phyloP scores from a whole-genome alignment of 2,113 vertebrate species.

The Harpagus bidentatus region DNA sequence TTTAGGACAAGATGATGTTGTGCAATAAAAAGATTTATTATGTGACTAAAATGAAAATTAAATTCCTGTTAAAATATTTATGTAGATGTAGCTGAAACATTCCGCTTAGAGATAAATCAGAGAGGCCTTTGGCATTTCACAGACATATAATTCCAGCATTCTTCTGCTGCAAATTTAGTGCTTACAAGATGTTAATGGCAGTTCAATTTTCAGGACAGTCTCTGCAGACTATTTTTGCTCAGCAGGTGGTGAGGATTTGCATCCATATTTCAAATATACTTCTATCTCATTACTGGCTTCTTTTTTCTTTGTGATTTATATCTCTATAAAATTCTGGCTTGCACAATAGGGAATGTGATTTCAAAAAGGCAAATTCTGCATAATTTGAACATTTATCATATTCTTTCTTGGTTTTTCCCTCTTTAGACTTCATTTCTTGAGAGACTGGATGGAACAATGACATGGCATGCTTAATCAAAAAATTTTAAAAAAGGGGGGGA shows the following conservation, averaged over 20 bases:
- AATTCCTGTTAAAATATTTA: constrained; percentile 81
- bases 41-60: constrained; percentile 72
- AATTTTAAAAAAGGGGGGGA: too few species aligned
- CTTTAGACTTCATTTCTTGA: constrained; percentile 18
- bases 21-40: constrained; percentile 58
- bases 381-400: constrained; percentile 68
- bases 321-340: constrained; percentile 70
- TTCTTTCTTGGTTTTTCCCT: neutral
- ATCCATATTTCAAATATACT: constrained; percentile 78
- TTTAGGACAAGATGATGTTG: constrained; percentile 46
- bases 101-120: constrained; percentile 72
- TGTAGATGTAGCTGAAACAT: constrained; percentile 69
- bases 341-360: constrained; percentile 64
- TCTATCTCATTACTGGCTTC: constrained; percentile 77
- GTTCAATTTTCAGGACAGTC: constrained; percentile 63
- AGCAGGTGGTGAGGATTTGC: constrained; percentile 75
- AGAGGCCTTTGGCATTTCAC: constrained; percentile 66
- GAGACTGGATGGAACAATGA: neutral
- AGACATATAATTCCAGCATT: constrained; percentile 60
- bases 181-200: constrained; percentile 74
- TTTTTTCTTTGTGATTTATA: constrained; percentile 79
- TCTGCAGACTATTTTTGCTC: constrained; percentile 71
- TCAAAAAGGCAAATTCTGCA: constrained; percentile 75
- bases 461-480: neutral
- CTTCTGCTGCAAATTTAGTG: constrained; percentile 67